A percentile compares a stretch with the other conserved stretches of the same genome.
phyloP scores from a whole-genome alignment of 2,888 invertebrate species.

The Piscicola geometra region DNA sequence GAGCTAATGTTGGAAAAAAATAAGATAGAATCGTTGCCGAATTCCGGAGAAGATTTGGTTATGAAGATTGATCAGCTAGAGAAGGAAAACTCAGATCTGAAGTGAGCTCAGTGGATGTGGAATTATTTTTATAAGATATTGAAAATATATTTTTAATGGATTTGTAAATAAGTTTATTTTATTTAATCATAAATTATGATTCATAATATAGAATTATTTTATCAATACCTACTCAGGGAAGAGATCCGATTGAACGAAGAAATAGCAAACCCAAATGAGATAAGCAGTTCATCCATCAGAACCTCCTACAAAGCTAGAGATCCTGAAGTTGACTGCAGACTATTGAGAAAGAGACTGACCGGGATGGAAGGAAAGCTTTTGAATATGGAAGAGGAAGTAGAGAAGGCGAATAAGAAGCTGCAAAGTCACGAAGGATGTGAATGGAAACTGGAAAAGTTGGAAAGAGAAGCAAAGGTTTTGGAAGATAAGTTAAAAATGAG shows the following conservation, averaged over 20 bases:
- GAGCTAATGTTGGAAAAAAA: not conserved
- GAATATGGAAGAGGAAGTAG: constrained; percentile 17
- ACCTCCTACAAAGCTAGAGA: constrained; percentile 26
- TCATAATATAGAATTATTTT: too few relatives aligned
- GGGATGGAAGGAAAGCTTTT: constrained; percentile 32
- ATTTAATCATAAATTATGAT: too few relatives aligned
- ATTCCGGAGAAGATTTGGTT: not conserved
- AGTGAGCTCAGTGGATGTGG: not conserved
- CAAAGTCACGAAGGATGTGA: not conserved
- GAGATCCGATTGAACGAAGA: constrained; percentile 15
- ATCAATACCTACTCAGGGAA: not conserved
- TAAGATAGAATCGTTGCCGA: not conserved
- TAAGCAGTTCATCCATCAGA: not conserved
- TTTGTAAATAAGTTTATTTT: too few relatives aligned
- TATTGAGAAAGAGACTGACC: constrained; percentile 26
- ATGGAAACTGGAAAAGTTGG: constrained; percentile 28
- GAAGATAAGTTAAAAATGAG: constrained; percentile 6
- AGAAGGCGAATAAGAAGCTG: not conserved
- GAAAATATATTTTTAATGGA: too few relatives aligned
- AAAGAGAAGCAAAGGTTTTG: constrained; percentile 6
- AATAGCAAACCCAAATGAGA: not conserved
- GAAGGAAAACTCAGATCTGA: constrained; percentile 5
- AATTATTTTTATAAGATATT: too few relatives aligned
- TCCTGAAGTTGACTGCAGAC: constrained; percentile 35
- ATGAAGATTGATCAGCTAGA: not conserved